Evolutionary conservation across 2,888 invertebrate genomes (phyloP), one percentile per base, ranked within the genome.

Genomic region (Psylliodes chrysocephalus): DNA sequence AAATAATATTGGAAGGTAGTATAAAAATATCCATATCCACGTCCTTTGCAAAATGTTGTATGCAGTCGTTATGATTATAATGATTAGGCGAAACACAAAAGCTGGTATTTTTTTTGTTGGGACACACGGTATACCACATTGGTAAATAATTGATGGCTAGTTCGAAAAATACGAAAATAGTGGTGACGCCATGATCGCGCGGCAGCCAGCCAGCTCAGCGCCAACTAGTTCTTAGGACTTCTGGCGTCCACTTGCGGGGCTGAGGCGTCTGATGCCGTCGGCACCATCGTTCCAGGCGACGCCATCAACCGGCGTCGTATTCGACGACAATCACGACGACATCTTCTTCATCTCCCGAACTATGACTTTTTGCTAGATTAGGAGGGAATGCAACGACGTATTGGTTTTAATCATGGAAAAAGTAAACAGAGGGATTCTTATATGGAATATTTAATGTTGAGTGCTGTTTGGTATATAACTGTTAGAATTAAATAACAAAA

Each of bases 181-280:
- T 60, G 63, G 68, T 70, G 77, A 76, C 61, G 61, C 61, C 61
- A 55, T 55, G 44, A 55, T 18, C 30, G 55, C 42, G 46, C 30
- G 49, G 28, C 49, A 49, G 49, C 59, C 59, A 59, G 59, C 40
- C 76, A 78, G 49, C 25, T 22, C 28, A 59, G 59, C 59, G 76
- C 77, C 75, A 51, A 57, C 44, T 49, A 64, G 73, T 77, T 76
- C 76, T 77, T 76, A 75, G 76, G 73, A 75, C 75, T 77, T 76
- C 74, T 77, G 78, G 77, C 75, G 78, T 73, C 74, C 75, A 71
- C 72, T 71, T 47, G 74, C 47, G 38, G 61, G 57, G 61, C 54
- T 28, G 54, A 55, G 55, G 46, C 55, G 46, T 51, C 51, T 51
- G 42, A 54, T 28, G 60, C 52, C 44, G 56, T 53, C 73, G 75